A percentile compares a stretch with the other conserved stretches of the same genome.
Evolutionary conservation across 1,140 invertebrate species (phyloP).

Genomic region (Magallana gigas): DNA sequence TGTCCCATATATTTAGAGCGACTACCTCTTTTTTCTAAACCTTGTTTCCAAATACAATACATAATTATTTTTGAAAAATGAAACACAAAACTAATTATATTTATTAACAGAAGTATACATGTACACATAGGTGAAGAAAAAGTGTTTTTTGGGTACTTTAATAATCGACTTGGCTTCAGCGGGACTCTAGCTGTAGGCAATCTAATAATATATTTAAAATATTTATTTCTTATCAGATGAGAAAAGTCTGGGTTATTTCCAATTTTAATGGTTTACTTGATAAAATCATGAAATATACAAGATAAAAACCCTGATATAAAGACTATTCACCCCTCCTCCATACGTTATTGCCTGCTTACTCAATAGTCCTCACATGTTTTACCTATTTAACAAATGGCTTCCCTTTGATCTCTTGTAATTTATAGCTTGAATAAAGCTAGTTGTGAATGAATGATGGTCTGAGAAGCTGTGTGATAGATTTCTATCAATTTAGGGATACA

Average conservation of each 20-base stretch:
- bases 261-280: slow-evolving; percentile 21
- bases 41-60: too few species aligned
- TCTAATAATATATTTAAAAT: neutral
- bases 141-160: neutral
- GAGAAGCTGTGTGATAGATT: neutral
- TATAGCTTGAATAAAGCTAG: slow-evolving; percentile 15
- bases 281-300: slow-evolving; percentile 25
- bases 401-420: slow-evolving; percentile 18
- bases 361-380: slow-evolving; percentile 17
- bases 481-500: neutral
- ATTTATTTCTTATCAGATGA: slow-evolving; percentile 34
- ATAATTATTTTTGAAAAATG: too few species aligned
- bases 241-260: neutral
- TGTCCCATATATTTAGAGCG: too few species aligned
- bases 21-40: too few species aligned
- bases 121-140: neutral
- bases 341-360: neutral
- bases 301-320: slow-evolving; percentile 2
- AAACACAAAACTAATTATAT: too few species aligned
- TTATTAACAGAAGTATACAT: too few species aligned
- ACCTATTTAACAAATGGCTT: slow-evolving; percentile 18
- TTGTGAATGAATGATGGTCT: neutral
- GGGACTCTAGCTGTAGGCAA: neutral
- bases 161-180: neutral
- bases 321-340: neutral